A percentile compares a stretch with the other conserved stretches of the same genome.
Evolutionary conservation across 2,797 vertebrate species (phyloP).

Genomic region (Amniataba percoides): DNA sequence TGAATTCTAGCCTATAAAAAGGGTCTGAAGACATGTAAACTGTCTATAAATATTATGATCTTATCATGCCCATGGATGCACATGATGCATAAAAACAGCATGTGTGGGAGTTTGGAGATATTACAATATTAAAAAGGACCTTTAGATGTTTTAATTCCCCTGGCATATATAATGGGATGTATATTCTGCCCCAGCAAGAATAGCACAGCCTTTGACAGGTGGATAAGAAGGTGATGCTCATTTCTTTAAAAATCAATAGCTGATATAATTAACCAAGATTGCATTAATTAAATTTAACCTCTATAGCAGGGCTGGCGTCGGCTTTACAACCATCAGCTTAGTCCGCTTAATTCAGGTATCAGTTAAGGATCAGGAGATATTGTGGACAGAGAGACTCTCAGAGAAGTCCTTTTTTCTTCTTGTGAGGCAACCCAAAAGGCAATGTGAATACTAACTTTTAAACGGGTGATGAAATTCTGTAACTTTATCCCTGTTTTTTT

Average conservation of each 20-base stretch:
- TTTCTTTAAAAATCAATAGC: slow-evolving; percentile 60
- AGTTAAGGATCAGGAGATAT: slow-evolving; percentile 37
- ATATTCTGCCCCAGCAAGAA: not conserved
- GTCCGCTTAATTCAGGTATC: slow-evolving; percentile 49
- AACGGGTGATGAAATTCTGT: slow-evolving; percentile 18
- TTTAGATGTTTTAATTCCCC: not conserved
- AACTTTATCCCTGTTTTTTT: slow-evolving; percentile 3
- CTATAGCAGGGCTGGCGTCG: slow-evolving; percentile 16
- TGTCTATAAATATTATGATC: slow-evolving; percentile 23
- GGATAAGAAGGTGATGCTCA: slow-evolving; percentile 19
- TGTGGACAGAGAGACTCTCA: slow-evolving; percentile 6
- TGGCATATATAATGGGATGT: not conserved
- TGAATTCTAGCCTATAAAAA: slow-evolving; percentile 19
- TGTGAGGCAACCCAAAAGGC: slow-evolving; percentile 20
- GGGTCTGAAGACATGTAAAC: slow-evolving; percentile 15
- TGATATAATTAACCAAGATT: slow-evolving; percentile 60
- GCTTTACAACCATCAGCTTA: slow-evolving; percentile 60
- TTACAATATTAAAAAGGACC: slow-evolving; percentile 1
- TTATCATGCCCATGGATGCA: slow-evolving; percentile 16
- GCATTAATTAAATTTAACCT: slow-evolving; percentile 58
- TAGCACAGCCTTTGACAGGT: not conserved
- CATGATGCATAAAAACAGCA: not conserved
- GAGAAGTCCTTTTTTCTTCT: slow-evolving; percentile 30
- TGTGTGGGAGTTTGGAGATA: not conserved
- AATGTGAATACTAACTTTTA: slow-evolving; percentile 35